phyloP scores from a whole-genome alignment of 2,888 invertebrate genomes.

The Brenthis hecate region DNA sequence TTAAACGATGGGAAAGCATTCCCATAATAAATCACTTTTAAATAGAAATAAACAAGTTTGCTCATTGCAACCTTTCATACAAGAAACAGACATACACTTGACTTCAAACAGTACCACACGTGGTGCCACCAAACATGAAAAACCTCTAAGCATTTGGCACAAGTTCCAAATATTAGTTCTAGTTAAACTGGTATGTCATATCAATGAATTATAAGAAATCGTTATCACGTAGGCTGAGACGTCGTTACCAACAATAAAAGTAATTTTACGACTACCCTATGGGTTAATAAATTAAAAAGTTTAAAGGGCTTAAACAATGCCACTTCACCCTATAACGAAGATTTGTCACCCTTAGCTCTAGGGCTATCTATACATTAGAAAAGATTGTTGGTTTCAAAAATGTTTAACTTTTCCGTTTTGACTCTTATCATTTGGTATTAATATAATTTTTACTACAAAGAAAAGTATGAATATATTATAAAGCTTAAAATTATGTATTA shows the following conservation, averaged over 20 bases:
- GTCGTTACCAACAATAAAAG: conserved; percentile 82
- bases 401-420: too few species aligned
- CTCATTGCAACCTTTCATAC: conserved; percentile 67
- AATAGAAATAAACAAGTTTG: conserved; percentile 67
- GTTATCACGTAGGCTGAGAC: conserved; percentile 80
- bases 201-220: conserved; percentile 74
- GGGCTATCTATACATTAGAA: conserved; percentile 47
- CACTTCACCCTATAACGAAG: conserved; percentile 73
- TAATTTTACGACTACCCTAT: conserved; percentile 80
- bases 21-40: conserved; percentile 73
- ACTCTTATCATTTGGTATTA: too few species aligned
- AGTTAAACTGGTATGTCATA: conserved; percentile 50
- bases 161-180: conserved; percentile 44
- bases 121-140: conserved; percentile 4
- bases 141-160: conserved; percentile 10
- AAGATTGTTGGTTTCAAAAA: neutral
- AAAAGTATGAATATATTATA: too few species aligned
- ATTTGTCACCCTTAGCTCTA: conserved; percentile 62
- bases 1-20: conserved; percentile 44
- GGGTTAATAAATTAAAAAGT: conserved; percentile 81
- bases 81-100: conserved; percentile 61
- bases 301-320: conserved; percentile 73
- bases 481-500: too few species aligned
- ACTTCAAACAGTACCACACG: conserved; percentile 44
- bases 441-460: too few species aligned